A percentile compares a stretch with the other conserved stretches of the same genome.
These are phyloP conservation scores for Acrocera orbiculus DNA, from an alignment of 2,888 invertebrate species.

Conservation along the genomic window DNA sequence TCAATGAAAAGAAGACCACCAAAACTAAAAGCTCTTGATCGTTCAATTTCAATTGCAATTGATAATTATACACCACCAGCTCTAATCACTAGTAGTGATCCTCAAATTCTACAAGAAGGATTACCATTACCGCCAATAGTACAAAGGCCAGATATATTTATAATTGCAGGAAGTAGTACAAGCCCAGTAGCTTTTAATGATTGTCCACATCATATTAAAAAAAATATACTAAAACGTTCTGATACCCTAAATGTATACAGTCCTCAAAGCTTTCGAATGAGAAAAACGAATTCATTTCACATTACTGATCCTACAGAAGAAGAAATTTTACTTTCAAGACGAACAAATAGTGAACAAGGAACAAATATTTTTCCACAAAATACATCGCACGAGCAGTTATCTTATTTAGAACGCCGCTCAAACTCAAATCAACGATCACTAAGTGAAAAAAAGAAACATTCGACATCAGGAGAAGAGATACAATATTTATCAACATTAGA, in stretches of 20 bases:
- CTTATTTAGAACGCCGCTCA: too few relatives aligned
- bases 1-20: constrained; percentile 30
- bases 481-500: too few relatives aligned
- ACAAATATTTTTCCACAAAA: constrained; percentile 24
- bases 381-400: too few relatives aligned
- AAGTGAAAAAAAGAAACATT: constrained; percentile 24
- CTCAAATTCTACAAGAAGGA: constrained; percentile 26
- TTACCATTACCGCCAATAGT: constrained; percentile 11
- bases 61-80: constrained; percentile 27
- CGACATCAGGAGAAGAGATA: too few relatives aligned
- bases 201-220: constrained; percentile 22
- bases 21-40: constrained; percentile 30
- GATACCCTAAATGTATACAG: constrained; percentile 32
- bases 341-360: constrained; percentile 29
- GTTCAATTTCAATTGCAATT: constrained; percentile 31
- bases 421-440: too few relatives aligned
- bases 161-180: constrained; percentile 27
- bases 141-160: constrained; percentile 25
- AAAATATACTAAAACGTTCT: constrained; percentile 29
- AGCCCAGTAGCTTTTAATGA: constrained; percentile 10
- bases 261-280: constrained; percentile 30
- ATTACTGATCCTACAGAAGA: constrained; percentile 26
- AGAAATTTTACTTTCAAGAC: constrained; percentile 15
- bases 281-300: constrained; percentile 32
- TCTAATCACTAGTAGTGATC: constrained; percentile 19